Conservation (phyloP, 2,113 vertebrate genomes). For the Riparia riparia region DNA sequence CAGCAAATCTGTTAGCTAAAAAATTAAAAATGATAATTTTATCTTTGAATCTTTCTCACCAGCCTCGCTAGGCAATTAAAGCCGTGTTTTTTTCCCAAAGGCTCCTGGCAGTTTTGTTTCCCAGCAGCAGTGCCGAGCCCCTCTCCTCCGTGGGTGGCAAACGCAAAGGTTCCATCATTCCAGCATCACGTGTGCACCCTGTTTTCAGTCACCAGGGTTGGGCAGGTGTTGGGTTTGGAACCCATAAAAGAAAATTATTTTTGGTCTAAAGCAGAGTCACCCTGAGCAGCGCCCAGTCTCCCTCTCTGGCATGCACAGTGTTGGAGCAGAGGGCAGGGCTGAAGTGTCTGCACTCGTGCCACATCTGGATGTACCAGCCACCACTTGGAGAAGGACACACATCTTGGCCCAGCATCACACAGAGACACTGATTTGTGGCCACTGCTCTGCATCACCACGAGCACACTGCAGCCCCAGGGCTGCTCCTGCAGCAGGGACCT, state of each 20-base stretch:
- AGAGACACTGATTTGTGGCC: not conserved
- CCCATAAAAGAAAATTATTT: not conserved
- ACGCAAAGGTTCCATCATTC: fast-evolving
- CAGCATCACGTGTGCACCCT: fast-evolving
- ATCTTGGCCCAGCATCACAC: fast-evolving
- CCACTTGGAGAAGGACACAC: not conserved
- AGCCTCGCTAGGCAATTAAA: conserved; percentile 3
- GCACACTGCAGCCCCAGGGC: not conserved
- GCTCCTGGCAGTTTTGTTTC: not conserved
- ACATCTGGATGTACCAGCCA: not conserved
- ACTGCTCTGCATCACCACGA: not conserved
- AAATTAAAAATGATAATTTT: not conserved
- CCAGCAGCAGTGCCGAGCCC: not conserved
- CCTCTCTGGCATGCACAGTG: not conserved
- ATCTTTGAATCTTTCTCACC: conserved; percentile 34
- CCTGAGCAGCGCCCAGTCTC: not conserved
- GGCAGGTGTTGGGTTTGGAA: not conserved
- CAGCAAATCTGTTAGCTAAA: not conserved
- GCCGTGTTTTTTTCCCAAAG: not conserved
- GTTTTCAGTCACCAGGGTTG: not conserved
- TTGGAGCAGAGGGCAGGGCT: not conserved
- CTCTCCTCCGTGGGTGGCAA: not conserved
- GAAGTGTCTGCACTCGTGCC: fast-evolving
- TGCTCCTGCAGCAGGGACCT: not conserved
- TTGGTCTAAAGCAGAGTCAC: not conserved